Base-by-base conservation (phyloP, 1,140 invertebrate species). In the Chrysopa pallens region DNA sequence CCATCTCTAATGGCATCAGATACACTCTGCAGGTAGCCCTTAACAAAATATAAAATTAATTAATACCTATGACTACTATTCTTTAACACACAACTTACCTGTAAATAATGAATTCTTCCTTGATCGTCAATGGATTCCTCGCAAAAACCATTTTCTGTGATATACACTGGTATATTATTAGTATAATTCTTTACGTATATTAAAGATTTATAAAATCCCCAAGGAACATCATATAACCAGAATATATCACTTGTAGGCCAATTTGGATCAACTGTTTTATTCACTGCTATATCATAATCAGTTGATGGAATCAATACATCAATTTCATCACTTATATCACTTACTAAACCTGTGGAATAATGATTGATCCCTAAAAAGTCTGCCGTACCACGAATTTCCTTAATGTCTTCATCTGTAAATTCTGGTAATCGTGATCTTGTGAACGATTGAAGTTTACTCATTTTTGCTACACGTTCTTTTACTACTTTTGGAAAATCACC, bases 401-500 rank as follows among this genome's bases (percentile, higher is more conserved):
- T 9, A 0, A 56, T 51, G 48, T 61, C 53, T 4, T 59, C 45
- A 11, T 44, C 31, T 6, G 47, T 53, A 33, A 72, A 63, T 40
- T 48, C 33, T 0, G 67, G 68, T 2, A 70, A 47, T 39, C 61
- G 52, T 0, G 68, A 70, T 29, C 52, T 57, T 0, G 50, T 31
- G 38, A 60, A 66, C 2, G 69, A 64, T 50, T 78, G 68, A 4
- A 52, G 47, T 27, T 47, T 55, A 51, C 72, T 78, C 40, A 69
- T 74, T 4, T 45, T 51, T 37, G 54, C 67, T 39, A 78, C 60
- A 31, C 62, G 52, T 9, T 59, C 50, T 41, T 69, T 64, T 69
- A 80, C 73, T 0, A 71, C 42, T 15, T 52, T 45, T 0, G 78
- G 74, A 56, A 79, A 81, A 52, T 78, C 72, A 0, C 78, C 77